Percentiles rank a stretch among this genome's conserved stretches.
Evolutionary conservation across 2,888 invertebrate genomes (phyloP).

Genomic region (Cordylochernes scorpioides): DNA sequence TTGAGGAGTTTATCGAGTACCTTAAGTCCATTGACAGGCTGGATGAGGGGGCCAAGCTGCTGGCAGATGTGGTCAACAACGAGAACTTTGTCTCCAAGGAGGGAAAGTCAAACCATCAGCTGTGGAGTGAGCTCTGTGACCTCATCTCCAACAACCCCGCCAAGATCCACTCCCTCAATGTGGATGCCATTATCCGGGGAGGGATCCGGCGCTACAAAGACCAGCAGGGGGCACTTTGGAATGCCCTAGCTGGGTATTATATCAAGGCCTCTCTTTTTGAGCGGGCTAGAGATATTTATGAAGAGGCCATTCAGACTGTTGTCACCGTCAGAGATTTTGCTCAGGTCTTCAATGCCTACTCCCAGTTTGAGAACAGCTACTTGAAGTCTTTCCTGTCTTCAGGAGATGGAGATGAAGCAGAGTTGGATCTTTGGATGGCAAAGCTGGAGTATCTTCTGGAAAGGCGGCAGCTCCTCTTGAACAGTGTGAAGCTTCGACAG

Average conservation of each 20-base stretch:
- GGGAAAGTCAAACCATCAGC: constrained; percentile 86
- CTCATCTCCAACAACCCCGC: constrained; percentile 89
- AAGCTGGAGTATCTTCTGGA: constrained; percentile 88
- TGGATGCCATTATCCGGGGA: constrained; percentile 88
- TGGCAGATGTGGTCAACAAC: constrained; percentile 80
- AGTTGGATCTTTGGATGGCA: constrained; percentile 35
- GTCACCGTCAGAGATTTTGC: constrained; percentile 93
- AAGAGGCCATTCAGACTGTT: constrained; percentile 92
- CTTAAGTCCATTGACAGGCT: constrained; percentile 51
- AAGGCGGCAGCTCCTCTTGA: constrained; percentile 62
- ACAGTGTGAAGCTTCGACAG: constrained; percentile 81
- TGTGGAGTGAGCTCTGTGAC: constrained; percentile 97
- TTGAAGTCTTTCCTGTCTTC: constrained; percentile 26
- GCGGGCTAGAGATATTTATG: constrained; percentile 73
- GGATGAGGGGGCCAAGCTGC: constrained; percentile 80
- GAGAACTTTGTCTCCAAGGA: constrained; percentile 83
- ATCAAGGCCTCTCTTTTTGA: constrained; percentile 89
- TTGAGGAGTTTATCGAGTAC: constrained; percentile 90
- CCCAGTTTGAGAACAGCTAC: constrained; percentile 88
- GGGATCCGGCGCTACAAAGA: constrained; percentile 82
- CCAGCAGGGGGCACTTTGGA: constrained; percentile 91
- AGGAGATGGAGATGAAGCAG: constrained; percentile 13
- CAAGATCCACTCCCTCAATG: constrained; percentile 64
- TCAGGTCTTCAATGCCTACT: constrained; percentile 94
- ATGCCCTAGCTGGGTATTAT: constrained; percentile 92